These are phyloP conservation scores for Microtus pennsylvanicus DNA, from an alignment of 2,113 vertebrate genomes.

Conservation along the genomic window DNA sequence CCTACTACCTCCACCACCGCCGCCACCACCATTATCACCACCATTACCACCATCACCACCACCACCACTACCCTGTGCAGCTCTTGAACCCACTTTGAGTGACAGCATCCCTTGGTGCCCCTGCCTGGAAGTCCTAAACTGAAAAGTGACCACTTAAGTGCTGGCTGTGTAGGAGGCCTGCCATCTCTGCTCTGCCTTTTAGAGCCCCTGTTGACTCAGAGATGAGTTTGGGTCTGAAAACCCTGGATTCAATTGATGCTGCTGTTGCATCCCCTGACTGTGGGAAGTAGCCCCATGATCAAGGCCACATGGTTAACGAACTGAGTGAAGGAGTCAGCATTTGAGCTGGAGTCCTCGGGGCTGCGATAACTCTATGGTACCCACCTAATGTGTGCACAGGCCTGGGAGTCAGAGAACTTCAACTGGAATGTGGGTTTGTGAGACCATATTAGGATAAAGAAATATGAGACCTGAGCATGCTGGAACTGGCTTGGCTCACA, in stretches of 20 bases:
- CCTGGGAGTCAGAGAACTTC: background rate
- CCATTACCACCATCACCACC: background rate
- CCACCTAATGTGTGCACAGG: background rate
- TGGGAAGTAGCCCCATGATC: background rate
- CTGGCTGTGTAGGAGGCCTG: background rate
- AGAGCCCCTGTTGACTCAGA: background rate
- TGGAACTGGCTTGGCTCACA: background rate
- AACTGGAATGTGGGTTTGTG: background rate
- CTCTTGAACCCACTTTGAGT: constrained; percentile 20
- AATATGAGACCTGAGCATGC: background rate
- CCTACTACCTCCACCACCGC: accelerated
- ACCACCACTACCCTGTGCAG: background rate
- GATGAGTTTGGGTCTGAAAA: background rate
- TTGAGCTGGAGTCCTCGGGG: background rate
- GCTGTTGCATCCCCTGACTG: too few relatives aligned
- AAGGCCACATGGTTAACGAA: background rate
- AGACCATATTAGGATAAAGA: background rate
- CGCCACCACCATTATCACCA: background rate
- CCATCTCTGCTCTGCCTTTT: background rate
- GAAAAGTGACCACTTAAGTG: background rate
- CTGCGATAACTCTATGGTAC: background rate
- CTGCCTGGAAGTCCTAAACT: background rate
- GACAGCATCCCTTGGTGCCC: background rate
- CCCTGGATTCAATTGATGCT: too few relatives aligned
- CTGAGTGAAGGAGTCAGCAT: background rate